Percentiles rank a stretch among this genome's conserved stretches.
These are phyloP conservation scores for Saturnia pavonia DNA, from an alignment of 2,888 invertebrate species.

Conservation along the genomic window DNA sequence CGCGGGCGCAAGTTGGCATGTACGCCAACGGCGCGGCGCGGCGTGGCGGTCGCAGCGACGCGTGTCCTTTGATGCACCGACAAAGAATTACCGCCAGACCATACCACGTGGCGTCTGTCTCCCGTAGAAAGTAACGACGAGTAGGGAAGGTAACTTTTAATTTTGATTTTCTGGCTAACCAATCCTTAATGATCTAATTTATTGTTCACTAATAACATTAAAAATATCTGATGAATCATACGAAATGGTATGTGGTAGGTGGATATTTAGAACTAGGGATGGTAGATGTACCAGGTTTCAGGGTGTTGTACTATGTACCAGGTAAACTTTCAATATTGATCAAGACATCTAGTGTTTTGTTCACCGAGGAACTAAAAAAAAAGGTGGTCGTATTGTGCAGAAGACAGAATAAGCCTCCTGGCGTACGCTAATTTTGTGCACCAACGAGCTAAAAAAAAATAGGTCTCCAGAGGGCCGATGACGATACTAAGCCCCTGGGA, in stretches of 20 bases:
- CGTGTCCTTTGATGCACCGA: conserved; percentile 73
- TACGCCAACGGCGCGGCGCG: conserved; percentile 30
- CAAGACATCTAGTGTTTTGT: too few species aligned
- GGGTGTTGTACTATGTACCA: too few species aligned
- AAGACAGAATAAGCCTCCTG: too few species aligned
- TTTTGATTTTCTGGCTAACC: not conserved
- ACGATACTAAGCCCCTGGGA: too few species aligned
- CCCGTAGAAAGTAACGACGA: not conserved
- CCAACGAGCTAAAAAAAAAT: too few species aligned
- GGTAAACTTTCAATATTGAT: too few species aligned
- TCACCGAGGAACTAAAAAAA: too few species aligned
- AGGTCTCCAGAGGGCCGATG: too few species aligned
- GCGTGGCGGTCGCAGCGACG: conserved; percentile 49
- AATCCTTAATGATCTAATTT: not conserved
- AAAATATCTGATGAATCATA: not conserved
- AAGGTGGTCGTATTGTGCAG: too few species aligned
- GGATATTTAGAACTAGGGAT: not conserved
- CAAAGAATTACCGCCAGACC: conserved; percentile 63
- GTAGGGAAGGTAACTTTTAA: not conserved
- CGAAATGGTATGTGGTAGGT: not conserved
- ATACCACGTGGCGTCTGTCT: conserved; percentile 46
- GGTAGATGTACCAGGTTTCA: not conserved
- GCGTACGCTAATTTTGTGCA: too few species aligned
- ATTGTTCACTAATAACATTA: not conserved
- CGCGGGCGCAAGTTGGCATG: conserved; percentile 36